phyloP scores from a whole-genome alignment of 2,797 vertebrate genomes.

The Rallus crepitans region DNA sequence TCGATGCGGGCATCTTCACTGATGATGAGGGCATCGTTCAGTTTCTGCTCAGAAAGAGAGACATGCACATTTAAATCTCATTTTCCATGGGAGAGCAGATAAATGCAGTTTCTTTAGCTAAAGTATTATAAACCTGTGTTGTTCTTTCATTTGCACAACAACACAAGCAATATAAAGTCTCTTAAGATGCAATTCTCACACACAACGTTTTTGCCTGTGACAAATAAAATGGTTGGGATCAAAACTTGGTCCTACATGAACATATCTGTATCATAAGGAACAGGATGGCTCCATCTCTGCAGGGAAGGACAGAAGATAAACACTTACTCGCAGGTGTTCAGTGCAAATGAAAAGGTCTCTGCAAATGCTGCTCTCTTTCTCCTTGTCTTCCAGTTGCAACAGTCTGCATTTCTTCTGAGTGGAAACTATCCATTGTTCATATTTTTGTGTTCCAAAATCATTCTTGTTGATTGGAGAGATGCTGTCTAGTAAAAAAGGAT shows the following conservation, averaged over 20 bases:
- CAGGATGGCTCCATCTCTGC: not conserved
- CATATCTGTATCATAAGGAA: not conserved
- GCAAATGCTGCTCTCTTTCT: constrained; percentile 81
- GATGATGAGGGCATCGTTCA: constrained; percentile 83
- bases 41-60: constrained; percentile 77
- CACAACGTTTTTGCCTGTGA: accelerated
- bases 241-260: not conserved
- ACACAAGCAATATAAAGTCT: not conserved
- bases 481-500: constrained; percentile 52
- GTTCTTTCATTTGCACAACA: not conserved
- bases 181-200: not conserved
- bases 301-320: not conserved
- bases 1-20: constrained; percentile 79
- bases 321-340: constrained; percentile 78
- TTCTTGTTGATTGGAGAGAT: constrained; percentile 66
- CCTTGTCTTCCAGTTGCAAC: constrained; percentile 71
- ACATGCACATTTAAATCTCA: not conserved
- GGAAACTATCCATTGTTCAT: constrained; percentile 82
- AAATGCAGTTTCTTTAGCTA: not conserved
- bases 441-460: constrained; percentile 80
- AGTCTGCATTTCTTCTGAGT: constrained; percentile 78
- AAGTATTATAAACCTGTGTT: not conserved
- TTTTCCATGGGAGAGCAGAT: not conserved
- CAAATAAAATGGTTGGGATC: not conserved
- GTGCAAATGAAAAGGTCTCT: constrained; percentile 80